Percentiles rank a stretch among this genome's conserved stretches.
phyloP scores from a whole-genome alignment of 1,140 invertebrate species.

The Anthonomus grandis region DNA sequence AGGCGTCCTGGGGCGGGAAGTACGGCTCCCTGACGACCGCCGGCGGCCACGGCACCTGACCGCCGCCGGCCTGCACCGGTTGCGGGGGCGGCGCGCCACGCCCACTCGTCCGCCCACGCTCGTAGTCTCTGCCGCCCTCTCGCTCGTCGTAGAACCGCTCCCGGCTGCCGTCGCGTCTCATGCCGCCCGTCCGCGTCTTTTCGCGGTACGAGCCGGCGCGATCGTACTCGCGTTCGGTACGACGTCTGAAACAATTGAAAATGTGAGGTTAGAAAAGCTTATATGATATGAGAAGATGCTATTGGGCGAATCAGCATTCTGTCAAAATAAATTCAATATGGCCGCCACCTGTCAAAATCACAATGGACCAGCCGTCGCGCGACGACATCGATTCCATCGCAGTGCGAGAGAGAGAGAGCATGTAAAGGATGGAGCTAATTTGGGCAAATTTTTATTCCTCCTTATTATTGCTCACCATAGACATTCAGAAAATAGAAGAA shows the following conservation, averaged over 20 bases:
- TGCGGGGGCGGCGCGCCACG: constrained; percentile 7
- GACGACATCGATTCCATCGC: no score
- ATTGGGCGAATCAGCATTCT: no score
- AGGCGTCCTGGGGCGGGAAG: not conserved
- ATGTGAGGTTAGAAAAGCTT: no score
- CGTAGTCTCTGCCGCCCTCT: constrained; percentile 16
- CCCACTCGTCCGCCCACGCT: not conserved
- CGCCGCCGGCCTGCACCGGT: no score
- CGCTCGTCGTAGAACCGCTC: constrained; percentile 22
- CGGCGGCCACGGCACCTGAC: not conserved
- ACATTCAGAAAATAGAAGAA: no score
- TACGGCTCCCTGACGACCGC: not conserved
- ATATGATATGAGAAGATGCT: not conserved
- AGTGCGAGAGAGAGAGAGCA: no score
- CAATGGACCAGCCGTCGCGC: no score
- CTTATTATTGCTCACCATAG: no score
- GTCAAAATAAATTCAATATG: no score
- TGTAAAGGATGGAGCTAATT: no score
- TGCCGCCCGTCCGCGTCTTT: constrained; percentile 1
- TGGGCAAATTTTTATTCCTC: no score
- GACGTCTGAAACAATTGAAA: constrained; percentile 13
- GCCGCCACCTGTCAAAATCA: no score
- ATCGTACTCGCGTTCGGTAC: constrained; percentile 18
- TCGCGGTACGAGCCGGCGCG: constrained; percentile 12
- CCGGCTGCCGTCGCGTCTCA: constrained; percentile 14